A percentile compares a stretch with the other conserved stretches of the same genome.
These are phyloP conservation scores for Xanthia togata DNA, from an alignment of 2,888 invertebrate genomes.

Conservation along the genomic window DNA sequence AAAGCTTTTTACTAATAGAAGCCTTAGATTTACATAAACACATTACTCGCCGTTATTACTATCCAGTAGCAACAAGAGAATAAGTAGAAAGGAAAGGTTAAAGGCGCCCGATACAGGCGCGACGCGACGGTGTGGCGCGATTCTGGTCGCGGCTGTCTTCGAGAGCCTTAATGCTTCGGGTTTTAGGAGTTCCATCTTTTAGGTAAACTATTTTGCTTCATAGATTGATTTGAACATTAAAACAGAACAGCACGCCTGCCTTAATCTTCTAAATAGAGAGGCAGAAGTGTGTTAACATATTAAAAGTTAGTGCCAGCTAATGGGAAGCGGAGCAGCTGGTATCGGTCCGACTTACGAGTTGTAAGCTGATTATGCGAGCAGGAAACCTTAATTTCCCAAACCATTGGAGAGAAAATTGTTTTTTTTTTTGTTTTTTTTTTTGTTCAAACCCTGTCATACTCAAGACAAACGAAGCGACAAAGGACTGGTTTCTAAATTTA, in stretches of 20 bases:
- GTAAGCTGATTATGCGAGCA: too few species aligned
- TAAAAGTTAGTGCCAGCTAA: too few species aligned
- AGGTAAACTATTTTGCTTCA: not conserved
- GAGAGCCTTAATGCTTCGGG: too few species aligned
- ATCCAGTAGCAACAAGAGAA: not conserved
- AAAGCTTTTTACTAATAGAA: not conserved
- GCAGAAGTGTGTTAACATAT: not conserved
- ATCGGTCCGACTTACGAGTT: too few species aligned
- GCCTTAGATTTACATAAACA: conserved; percentile 20
- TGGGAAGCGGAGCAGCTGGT: too few species aligned
- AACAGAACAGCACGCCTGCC: not conserved
- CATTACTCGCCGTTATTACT: not conserved
- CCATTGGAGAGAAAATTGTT: not conserved
- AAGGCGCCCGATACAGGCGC: too few species aligned
- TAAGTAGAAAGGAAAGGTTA: not conserved
- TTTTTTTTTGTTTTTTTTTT: too few species aligned
- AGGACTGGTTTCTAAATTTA: not conserved
- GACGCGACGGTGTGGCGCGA: too few species aligned
- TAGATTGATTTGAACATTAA: not conserved
- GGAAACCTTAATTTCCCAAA: not conserved
- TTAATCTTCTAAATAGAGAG: not conserved
- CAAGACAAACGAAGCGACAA: not conserved
- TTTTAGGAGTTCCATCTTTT: conserved; percentile 6
- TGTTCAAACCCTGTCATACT: not conserved
- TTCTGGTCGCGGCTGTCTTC: too few species aligned